Evolutionary conservation across 1,140 invertebrate genomes (phyloP), one percentile per base, ranked within the genome.

Genomic region (Drosophila nasuta): DNA sequence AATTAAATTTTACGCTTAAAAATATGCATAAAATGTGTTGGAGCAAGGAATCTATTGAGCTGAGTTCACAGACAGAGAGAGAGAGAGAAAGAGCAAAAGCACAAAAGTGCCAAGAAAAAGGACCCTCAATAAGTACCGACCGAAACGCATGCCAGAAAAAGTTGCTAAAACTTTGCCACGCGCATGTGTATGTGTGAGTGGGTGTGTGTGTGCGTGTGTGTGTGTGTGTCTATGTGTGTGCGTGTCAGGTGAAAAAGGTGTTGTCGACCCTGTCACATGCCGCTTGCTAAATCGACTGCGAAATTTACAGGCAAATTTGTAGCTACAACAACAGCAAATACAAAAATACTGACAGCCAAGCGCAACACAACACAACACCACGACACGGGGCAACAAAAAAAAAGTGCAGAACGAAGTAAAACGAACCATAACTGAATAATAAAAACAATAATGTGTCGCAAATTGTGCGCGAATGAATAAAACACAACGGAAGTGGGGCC

Each of bases 361-460:
- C 20, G 35, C 52, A 56, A 33, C 33, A 33, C 5, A 33, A 33
- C 33, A 2, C 49, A 51, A 45, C 28, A 3, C 5, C n/a, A 43
- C n/a, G 41, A 43, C 3, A 38, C 8, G 13, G 45, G 38, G 8
- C 46, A 58, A 33, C 15, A 57, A 30, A 58, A 56, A 10, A 4
- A 0, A 13, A 57, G 41, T 57, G 35, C 35, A 1, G 35, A 20
- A 5, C 8, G 38, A 38, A 48, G 15, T n/a, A 63, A 58, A 63
- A 46, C 38, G 48, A 45, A 48, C 28, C 59, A 33, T 64, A 60
- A 52, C 67, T 68, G 82, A 87, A 87, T 82, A 88, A 87, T 88
- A 88, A 88, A 88, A 88, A 79, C 77, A 87, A 87, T 88, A 88
- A 87, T 88, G 73, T 88, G 86, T 81, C 72, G 82, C 83, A 87